Base-by-base conservation (phyloP, 1,140 invertebrate genomes). In the Mizuhopecten yessoensis region DNA sequence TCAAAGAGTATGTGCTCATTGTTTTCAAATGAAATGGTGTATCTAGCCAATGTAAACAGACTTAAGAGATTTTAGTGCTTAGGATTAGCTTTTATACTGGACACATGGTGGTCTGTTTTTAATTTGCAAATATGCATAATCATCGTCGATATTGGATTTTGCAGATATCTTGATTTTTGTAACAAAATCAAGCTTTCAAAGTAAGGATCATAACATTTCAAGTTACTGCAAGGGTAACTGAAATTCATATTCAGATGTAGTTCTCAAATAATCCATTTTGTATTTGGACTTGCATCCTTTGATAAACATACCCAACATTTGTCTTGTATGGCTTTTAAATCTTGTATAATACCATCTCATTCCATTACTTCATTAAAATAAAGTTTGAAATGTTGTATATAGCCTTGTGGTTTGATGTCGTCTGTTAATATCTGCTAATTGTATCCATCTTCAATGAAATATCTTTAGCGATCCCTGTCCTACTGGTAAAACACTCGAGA, bases 281-380 rank as follows among this genome's bases (percentile, higher is more conserved):
- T 3, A 75, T 75, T 29, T 29, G n/a, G 57, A 75, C 57, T 75
- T 75, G 57, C 42, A 45, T 45, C 42, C 9, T 7, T 75, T 75
- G 57, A 75, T 75, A 9, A 75, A 75, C 23, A 49, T 10, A 20
- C 45, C n/a, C n/a, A n/a, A n/a, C n/a, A n/a, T n/a, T n/a, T n/a
- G n/a, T n/a, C 20, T 75, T 29, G 42, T 45, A 75, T 75, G 23
- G 17, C 57, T 75, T 75, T 75, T 75, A 75, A 75, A 75, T 75
- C 57, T 75, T 75, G 57, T 75, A 75, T 75, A n/a, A 75, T 75
- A 75, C n/a, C 57, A 75, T 75, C 57, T 75, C 57, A 75, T 75
- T 75, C 57, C 57, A 75, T 75, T 75, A 29, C 23, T 9, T 75
- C 57, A 75, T 75, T 75, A 75, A 75, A 75, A 29, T 29, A 75